These are phyloP conservation scores for Pammene aurita DNA, from an alignment of 2,888 invertebrate species.

Conservation along the genomic window DNA sequence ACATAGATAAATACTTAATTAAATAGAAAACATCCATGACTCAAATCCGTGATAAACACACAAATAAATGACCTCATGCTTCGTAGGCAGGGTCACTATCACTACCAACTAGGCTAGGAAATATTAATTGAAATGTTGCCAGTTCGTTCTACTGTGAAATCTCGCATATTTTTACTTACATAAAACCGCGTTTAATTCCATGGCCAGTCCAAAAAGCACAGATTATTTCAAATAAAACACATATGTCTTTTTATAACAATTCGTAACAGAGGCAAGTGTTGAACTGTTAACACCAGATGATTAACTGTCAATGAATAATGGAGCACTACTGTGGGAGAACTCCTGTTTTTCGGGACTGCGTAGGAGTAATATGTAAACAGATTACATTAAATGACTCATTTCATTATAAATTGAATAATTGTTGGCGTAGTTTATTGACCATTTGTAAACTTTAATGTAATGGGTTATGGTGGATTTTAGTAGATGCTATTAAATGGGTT, in stretches of 20 bases:
- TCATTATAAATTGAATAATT: too few relatives aligned
- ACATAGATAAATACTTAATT: too few relatives aligned
- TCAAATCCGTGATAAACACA: too few relatives aligned
- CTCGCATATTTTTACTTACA: not conserved
- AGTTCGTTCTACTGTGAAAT: too few relatives aligned
- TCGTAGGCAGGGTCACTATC: too few relatives aligned
- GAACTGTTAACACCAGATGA: not conserved
- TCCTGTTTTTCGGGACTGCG: not conserved
- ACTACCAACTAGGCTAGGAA: too few relatives aligned
- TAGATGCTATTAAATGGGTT: too few relatives aligned
- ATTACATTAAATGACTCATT: constrained; percentile 4
- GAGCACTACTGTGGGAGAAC: not conserved
- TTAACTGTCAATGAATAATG: not conserved
- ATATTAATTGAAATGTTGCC: too few relatives aligned
- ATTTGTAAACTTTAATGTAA: not conserved
- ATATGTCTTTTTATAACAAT: not conserved
- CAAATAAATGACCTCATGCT: too few relatives aligned
- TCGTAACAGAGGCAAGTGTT: not conserved
- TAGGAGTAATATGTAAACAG: constrained; percentile 5
- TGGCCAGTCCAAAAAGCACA: not conserved
- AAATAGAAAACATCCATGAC: too few relatives aligned
- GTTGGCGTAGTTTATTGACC: not conserved
- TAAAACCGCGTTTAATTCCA: not conserved
- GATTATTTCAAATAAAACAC: not conserved
- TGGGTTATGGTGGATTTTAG: not conserved